These are phyloP conservation scores for Propithecus perrieri DNA, from an alignment of 2,797 vertebrate genomes.

Conservation along the genomic window DNA sequence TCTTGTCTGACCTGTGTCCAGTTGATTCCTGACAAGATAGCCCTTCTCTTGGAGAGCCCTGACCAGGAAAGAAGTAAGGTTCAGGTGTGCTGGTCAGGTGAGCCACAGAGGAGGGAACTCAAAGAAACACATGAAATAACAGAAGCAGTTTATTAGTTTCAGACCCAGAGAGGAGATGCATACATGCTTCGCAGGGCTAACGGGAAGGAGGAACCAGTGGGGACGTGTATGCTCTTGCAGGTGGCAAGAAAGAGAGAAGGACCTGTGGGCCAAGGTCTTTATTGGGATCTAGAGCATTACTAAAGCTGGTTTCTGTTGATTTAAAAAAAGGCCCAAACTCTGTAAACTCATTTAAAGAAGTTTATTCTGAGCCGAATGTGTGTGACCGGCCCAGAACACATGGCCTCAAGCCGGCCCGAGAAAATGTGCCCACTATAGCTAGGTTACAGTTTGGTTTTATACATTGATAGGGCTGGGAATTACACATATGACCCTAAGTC, in stretches of 20 bases:
- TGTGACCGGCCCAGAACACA: not conserved
- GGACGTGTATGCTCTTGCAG: rapidly evolving
- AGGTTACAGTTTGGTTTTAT: not conserved
- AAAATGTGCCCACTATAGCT: not conserved
- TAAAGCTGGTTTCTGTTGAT: not conserved
- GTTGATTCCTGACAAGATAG: no score
- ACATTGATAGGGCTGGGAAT: not conserved
- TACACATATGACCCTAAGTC: not conserved
- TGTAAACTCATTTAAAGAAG: not conserved
- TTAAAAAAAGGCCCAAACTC: not conserved
- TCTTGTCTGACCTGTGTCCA: not conserved
- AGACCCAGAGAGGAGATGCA: not conserved
- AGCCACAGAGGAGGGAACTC: not conserved
- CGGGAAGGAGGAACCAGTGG: not conserved
- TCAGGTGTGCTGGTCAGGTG: not conserved
- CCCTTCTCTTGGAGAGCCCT: not conserved
- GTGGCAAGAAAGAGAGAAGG: not conserved
- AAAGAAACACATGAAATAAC: not conserved
- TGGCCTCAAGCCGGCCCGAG: not conserved
- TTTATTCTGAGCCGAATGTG: not conserved
- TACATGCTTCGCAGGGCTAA: not conserved
- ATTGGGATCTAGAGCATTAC: not conserved
- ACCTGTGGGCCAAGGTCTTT: not conserved
- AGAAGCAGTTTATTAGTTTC: not conserved
- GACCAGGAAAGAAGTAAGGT: not conserved